Percentiles rank a stretch among this genome's conserved stretches.
phyloP scores from a whole-genome alignment of 23 tunicate genomes.

The Styela clava region DNA sequence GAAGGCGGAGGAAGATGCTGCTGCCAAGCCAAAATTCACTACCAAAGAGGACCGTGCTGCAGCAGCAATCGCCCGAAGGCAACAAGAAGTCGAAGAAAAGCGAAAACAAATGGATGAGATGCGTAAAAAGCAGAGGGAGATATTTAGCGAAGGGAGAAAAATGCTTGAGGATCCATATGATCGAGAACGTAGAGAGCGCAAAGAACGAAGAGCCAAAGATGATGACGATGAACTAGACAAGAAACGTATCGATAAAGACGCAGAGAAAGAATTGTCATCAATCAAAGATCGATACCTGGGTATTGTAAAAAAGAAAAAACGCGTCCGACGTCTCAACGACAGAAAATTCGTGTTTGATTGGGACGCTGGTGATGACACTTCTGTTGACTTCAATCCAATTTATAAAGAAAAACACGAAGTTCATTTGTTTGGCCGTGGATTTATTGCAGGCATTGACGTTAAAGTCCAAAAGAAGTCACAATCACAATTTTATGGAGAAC shows the following conservation, averaged over 20 bases:
- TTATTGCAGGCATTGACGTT: constrained; percentile 94
- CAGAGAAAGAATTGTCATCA: constrained; percentile 82
- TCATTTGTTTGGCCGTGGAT: constrained; percentile 92
- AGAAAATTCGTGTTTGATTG: constrained; percentile 99
- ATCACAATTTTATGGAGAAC: constrained; percentile 72
- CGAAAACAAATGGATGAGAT: constrained; percentile 61
- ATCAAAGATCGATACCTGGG: constrained; percentile 98
- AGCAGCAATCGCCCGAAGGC: constrained; percentile 84
- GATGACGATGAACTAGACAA: constrained; percentile 33
- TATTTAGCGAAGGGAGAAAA: constrained; percentile 89
- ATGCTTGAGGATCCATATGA: constrained; percentile 70
- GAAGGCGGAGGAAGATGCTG: constrained; percentile 83
- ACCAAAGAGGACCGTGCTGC: constrained; percentile 83
- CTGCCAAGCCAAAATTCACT: constrained; percentile 94
- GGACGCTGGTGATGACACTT: constrained; percentile 99
- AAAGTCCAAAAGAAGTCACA: constrained; percentile 85
- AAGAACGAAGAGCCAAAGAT: constrained; percentile 82
- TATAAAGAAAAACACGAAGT: constrained; percentile 96
- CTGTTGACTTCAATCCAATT: constrained; percentile 95
- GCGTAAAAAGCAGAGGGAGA: constrained; percentile 83
- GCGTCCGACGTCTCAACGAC: constrained; percentile 90
- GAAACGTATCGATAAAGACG: constrained; percentile 70
- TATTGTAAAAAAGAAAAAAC: constrained; percentile 82
- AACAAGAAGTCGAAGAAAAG: constrained; percentile 73
- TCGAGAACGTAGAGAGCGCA: constrained; percentile 85